These are phyloP conservation scores for Limosa lapponica DNA, from an alignment of 2,797 vertebrate genomes.

Conservation along the genomic window DNA sequence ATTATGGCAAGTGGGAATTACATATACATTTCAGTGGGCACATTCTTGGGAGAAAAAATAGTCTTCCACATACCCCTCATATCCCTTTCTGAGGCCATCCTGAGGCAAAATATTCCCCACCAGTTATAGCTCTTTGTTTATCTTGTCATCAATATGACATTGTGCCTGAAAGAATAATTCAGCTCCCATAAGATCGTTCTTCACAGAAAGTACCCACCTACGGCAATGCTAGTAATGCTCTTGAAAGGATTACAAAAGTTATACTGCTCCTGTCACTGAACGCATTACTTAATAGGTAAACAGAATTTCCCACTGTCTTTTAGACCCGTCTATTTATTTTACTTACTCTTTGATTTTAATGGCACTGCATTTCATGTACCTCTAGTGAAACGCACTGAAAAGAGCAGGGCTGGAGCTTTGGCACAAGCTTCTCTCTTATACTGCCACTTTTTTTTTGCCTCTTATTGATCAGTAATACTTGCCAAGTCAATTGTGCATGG, in stretches of 20 bases:
- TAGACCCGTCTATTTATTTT: not conserved
- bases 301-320: not conserved
- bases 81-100: not conserved
- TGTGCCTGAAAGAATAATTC: not conserved
- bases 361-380: not conserved
- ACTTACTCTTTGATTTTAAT: not conserved
- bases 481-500: slow-evolving; percentile 25
- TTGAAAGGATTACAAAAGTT: not conserved
- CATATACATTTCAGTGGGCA: not conserved
- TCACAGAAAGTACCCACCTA: not conserved
- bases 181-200: not conserved
- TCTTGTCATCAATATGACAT: not conserved
- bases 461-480: not conserved
- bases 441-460: slow-evolving; percentile 2
- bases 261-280: not conserved
- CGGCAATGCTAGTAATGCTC: not conserved
- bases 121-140: not conserved
- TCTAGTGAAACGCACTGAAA: slow-evolving; percentile 4
- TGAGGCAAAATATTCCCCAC: not conserved
- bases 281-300: not conserved
- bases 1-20: not conserved
- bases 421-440: not conserved
- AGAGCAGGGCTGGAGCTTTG: not conserved
- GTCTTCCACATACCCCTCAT: not conserved
- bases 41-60: not conserved